A percentile compares a stretch with the other conserved stretches of the same genome.
Conservation (phyloP, 23 tunicate species). For the Styela plicata region DNA sequence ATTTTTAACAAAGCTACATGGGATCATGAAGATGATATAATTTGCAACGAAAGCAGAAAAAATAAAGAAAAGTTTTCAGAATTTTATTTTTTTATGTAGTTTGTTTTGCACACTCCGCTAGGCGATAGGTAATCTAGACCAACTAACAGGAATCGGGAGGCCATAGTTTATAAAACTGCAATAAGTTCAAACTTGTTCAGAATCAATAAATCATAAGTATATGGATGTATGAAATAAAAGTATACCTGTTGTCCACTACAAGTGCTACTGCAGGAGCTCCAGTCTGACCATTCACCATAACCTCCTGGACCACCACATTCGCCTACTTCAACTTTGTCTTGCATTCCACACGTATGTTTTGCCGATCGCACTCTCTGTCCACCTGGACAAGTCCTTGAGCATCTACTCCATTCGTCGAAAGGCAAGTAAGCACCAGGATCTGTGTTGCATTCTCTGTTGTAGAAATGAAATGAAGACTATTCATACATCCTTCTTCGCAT, state of each 20-base stretch:
- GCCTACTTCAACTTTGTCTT: conserved; percentile 28
- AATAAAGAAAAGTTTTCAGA: too few relatives aligned
- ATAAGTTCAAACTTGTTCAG: conserved; percentile 13
- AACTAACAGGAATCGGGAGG: too few relatives aligned
- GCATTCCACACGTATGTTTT: conserved; percentile 38
- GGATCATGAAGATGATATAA: too few relatives aligned
- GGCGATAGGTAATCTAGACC: too few relatives aligned
- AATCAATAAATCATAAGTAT: background rate
- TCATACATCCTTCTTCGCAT: too few relatives aligned
- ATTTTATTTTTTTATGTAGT: too few relatives aligned
- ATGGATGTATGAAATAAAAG: background rate
- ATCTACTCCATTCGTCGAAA: conserved; percentile 26
- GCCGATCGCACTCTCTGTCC: conserved; percentile 27
- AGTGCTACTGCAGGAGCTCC: conserved; percentile 64
- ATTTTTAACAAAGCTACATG: too few relatives aligned
- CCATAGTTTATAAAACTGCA: too few relatives aligned
- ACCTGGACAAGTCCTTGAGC: conserved; percentile 51
- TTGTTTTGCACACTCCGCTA: too few relatives aligned
- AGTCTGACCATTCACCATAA: conserved; percentile 10
- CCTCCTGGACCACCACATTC: conserved; percentile 40
- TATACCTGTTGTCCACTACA: conserved; percentile 77
- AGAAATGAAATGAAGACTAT: too few relatives aligned
- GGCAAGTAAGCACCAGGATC: conserved; percentile 40
- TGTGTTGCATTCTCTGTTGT: conserved; percentile 36
- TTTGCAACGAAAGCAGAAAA: too few relatives aligned